Evolutionary conservation across 1,140 invertebrate species (phyloP), one percentile per base, ranked within the genome.

Genomic region (Drosophila mauritiana): DNA sequence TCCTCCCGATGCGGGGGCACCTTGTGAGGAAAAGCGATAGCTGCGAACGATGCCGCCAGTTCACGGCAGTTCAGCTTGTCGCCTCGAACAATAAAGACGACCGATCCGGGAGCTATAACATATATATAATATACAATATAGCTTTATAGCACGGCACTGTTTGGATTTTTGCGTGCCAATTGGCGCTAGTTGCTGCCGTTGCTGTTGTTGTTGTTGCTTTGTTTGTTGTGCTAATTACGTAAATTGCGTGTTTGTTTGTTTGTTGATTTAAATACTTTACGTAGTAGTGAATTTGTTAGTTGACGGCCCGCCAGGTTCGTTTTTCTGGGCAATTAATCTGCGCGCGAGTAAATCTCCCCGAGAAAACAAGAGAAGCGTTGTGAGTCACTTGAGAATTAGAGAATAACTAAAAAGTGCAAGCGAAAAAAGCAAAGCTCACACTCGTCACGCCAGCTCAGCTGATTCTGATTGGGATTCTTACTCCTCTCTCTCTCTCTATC

Each of bases 321-420:
- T 57, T 57, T 31, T 58, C 73, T 67, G 83, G 83, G 80, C 80
- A 88, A 88, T 73, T 83, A 79, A 45, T 63, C 36, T 20, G 53
- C 70, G 49, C 64, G 57, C 59, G 72, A 64, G 40, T 78, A 78
- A 88, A 82, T 84, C 73, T 88, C 80, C 84, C 80, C 56, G 75
- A 56, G 67, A 42, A 10, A 39, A 12, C 22, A 51, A 43, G 49
- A 65, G 55, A 55, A 77, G 72, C 84, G 82, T 78, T 86, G 78
- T 84, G 73, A 80, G 65, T 79, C 76, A 78, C 72, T 78, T 69
- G 80, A 69, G 53, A 73, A 53, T 61, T 63, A 73, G 62, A 73
- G 64, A 80, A 80, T 80, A 84, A 88, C 73, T 73, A 89, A 89
- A 89, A 89, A 89, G 69, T 89, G 84, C 85, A 89, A 78, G 84